Evolutionary conservation across 1,140 invertebrate genomes (phyloP).

Genomic region (Drosophila arizonae): DNA sequence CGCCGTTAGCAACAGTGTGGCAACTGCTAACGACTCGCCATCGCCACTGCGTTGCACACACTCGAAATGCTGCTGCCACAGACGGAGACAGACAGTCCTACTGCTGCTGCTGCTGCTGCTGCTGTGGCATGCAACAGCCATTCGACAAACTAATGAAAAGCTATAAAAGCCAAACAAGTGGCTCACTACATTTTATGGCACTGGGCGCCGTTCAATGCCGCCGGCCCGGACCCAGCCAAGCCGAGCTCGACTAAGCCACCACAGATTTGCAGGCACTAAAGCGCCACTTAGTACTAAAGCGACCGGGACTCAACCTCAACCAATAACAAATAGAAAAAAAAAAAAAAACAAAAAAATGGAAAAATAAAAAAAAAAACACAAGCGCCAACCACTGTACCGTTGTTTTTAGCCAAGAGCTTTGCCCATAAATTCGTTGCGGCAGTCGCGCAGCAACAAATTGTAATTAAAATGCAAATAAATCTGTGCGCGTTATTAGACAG

Average conservation of each 20-base stretch:
- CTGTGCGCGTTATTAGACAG: constrained; percentile 51
- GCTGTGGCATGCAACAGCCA: constrained; percentile 47
- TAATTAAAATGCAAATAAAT: constrained; percentile 80
- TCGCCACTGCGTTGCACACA: constrained; percentile 17
- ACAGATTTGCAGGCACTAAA: constrained; percentile 77
- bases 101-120: neutral
- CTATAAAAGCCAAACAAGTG: constrained; percentile 78
- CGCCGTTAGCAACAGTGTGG: constrained; percentile 53
- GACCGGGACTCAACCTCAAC: constrained; percentile 31
- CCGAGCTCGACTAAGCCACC: constrained; percentile 30
- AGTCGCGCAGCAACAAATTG: constrained; percentile 46
- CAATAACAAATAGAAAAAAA: neutral
- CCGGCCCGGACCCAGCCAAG: neutral
- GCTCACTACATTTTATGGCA: constrained; percentile 73
- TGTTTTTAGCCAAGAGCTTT: neutral
- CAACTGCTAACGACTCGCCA: constrained; percentile 20
- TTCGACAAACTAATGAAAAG: constrained; percentile 68
- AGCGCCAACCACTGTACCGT: neutral
- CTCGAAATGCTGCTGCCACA: constrained; percentile 23
- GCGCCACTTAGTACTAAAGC: constrained; percentile 75
- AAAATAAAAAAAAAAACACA: neutral
- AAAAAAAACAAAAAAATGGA: constrained; percentile 5
- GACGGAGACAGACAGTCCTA: neutral
- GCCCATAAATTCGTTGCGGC: constrained; percentile 36
- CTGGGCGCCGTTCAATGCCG: constrained; percentile 31